Evolutionary conservation across 1,140 invertebrate species (phyloP), one percentile per base, ranked within the genome.

Genomic region (Halesus radiatus): DNA sequence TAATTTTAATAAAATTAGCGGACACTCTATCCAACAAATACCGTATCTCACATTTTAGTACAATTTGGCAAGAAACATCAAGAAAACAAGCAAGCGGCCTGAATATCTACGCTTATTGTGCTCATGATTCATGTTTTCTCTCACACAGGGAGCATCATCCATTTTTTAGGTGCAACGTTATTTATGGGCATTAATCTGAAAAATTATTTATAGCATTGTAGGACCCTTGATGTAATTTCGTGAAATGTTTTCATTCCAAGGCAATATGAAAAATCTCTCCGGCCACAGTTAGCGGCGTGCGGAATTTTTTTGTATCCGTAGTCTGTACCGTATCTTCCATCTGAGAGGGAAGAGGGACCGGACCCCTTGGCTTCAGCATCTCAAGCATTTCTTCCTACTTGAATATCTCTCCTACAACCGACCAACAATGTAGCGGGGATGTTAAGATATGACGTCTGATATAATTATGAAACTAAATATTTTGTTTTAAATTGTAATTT

Each of bases 371-470:
- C 70, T 75, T 74, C 73, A 80, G 78, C 58, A 74, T 80, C 78
- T 80, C 62, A 66, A 80, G 74, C 74, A 80, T 80, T 80, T 80
- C 79, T 80, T 76, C 74, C 62, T 10, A 22, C 73, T 76, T 80
- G 79, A 74, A 76, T 80, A 76, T 80, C 76, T 75, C 73, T 75
- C 73, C 45, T 70, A 74, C 79, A 80, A 60, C 22, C 37, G 37
- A 45, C 37, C 79, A 58, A 80, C 73, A 80, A 76, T 80, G 56
- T 74, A 70, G 58, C 50, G 32, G 62, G 26, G 62, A 8, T 66
- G 29, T 66, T 66, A 6, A 66, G 10, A 66, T 26, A 32, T 15
- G 3, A 32, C 16, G 10, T 13, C 10, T 45, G 37, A 32, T 32
- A 5, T 6, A 0, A 32, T 32, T 3, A 6, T 32, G 7, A 32